Percentiles rank a stretch among this genome's conserved stretches.
phyloP scores from a whole-genome alignment of 2,888 invertebrate genomes.

The Drosophila neotestacea region DNA sequence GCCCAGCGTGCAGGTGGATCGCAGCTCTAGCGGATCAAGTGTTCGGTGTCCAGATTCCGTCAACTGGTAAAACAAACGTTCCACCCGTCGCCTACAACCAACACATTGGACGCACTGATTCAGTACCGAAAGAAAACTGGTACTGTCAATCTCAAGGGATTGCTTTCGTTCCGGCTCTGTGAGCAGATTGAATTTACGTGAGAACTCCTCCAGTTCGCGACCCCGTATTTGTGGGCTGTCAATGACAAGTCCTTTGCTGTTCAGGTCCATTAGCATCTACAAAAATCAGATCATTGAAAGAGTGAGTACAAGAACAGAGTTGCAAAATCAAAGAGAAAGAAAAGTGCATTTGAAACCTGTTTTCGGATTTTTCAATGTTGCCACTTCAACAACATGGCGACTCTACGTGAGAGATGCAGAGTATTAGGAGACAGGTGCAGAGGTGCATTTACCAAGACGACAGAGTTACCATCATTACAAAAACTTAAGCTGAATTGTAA shows the following conservation, averaged over 20 bases:
- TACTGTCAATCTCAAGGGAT: constrained; percentile 93
- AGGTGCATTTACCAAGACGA: constrained; percentile 24
- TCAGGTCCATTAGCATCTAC: constrained; percentile 97
- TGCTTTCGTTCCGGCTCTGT: constrained; percentile 91
- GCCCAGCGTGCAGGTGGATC: constrained; percentile 91
- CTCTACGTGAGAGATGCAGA: constrained; percentile 20
- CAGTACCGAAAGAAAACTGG: constrained; percentile 93
- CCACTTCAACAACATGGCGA: constrained; percentile 76
- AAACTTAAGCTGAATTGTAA: constrained; percentile 50
- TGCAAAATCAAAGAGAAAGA: constrained; percentile 23
- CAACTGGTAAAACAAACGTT: constrained; percentile 94
- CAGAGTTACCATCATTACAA: constrained; percentile 26
- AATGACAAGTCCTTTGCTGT: constrained; percentile 93
- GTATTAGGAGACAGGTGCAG: constrained; percentile 34
- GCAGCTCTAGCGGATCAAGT: constrained; percentile 93
- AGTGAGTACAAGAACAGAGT: constrained; percentile 20
- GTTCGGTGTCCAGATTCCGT: constrained; percentile 94
- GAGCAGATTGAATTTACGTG: constrained; percentile 92
- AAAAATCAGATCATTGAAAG: constrained; percentile 13
- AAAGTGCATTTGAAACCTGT: constrained; percentile 69
- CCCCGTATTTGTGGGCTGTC: constrained; percentile 92
- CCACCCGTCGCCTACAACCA: constrained; percentile 96
- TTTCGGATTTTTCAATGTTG: constrained; percentile 52
- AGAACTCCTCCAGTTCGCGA: constrained; percentile 94
- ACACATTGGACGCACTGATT: constrained; percentile 97